Evolutionary conservation across 2,888 invertebrate genomes (phyloP).

Genomic region (Trileptium ribeirensis): DNA sequence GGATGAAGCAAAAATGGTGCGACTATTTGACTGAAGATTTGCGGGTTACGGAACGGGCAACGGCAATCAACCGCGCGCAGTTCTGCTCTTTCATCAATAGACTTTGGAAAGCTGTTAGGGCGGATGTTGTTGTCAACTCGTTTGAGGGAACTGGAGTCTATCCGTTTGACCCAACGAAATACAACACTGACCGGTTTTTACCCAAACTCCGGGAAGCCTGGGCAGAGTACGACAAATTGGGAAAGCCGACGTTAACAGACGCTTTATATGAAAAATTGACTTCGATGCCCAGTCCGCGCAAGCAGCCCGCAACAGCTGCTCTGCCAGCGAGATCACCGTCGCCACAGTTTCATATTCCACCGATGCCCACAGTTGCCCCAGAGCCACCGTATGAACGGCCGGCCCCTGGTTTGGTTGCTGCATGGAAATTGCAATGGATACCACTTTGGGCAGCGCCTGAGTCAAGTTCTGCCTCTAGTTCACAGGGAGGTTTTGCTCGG

Average conservation of each 20-base stretch:
- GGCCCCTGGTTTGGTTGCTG: background rate
- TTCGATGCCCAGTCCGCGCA: background rate
- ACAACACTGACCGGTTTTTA: background rate
- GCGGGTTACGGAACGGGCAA: background rate
- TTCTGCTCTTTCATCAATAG: slow-evolving; percentile 1
- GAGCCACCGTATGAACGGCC: background rate
- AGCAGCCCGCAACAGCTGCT: too few relatives aligned
- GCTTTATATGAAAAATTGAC: slow-evolving; percentile 7
- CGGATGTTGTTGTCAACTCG: background rate
- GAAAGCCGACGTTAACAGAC: slow-evolving; percentile 3
- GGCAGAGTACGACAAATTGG: background rate
- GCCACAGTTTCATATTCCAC: too few relatives aligned
- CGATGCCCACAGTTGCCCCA: background rate
- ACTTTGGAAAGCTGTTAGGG: background rate
- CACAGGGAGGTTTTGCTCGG: too few relatives aligned
- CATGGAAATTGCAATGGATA: background rate
- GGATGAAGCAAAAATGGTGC: background rate
- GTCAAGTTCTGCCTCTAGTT: too few relatives aligned
- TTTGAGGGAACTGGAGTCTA: slow-evolving; percentile 10
- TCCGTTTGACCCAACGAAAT: slow-evolving; percentile 1
- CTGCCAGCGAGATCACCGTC: too few relatives aligned
- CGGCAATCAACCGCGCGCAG: background rate
- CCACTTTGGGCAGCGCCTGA: background rate
- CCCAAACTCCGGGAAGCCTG: background rate
- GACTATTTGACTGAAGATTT: background rate